These are phyloP conservation scores for Petrophora chlorosata DNA, from an alignment of 2,888 invertebrate species.

Conservation along the genomic window DNA sequence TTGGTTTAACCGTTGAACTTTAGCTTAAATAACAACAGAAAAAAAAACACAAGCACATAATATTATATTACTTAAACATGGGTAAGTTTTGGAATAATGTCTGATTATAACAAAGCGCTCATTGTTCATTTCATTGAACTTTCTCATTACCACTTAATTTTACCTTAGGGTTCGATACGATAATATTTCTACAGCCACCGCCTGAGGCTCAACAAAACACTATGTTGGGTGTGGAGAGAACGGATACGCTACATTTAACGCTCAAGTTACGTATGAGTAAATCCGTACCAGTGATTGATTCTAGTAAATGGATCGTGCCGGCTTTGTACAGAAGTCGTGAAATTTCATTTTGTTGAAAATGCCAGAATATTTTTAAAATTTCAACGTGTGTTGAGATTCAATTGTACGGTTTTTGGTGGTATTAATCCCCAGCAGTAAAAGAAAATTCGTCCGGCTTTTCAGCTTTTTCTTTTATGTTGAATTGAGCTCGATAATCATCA, in stretches of 20 bases:
- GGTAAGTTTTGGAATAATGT: no score
- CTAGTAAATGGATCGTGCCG: slow-evolving; percentile 52
- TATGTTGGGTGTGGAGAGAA: slow-evolving; percentile 39
- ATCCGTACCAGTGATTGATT: slow-evolving; percentile 57
- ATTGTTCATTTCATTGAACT: neutral
- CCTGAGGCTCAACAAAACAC: slow-evolving; percentile 35
- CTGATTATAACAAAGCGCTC: neutral
- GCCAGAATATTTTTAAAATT: neutral
- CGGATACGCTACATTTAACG: slow-evolving; percentile 54
- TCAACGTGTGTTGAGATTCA: neutral
- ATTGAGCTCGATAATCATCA: no score
- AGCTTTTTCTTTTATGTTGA: no score
- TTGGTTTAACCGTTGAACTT: no score
- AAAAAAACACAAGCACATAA: no score
- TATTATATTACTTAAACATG: no score
- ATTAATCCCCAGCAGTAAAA: neutral
- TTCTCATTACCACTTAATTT: slow-evolving; percentile 8
- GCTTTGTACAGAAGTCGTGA: slow-evolving; percentile 33
- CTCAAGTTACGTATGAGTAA: slow-evolving; percentile 50
- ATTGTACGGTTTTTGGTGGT: neutral
- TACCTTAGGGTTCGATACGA: slow-evolving; percentile 14
- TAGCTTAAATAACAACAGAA: no score
- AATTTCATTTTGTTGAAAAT: slow-evolving; percentile 19
- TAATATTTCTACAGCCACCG: slow-evolving; percentile 21
- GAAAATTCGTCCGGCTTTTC: no score